Conservation (phyloP, 2,888 invertebrate genomes). For the Drosophila cracens region DNA sequence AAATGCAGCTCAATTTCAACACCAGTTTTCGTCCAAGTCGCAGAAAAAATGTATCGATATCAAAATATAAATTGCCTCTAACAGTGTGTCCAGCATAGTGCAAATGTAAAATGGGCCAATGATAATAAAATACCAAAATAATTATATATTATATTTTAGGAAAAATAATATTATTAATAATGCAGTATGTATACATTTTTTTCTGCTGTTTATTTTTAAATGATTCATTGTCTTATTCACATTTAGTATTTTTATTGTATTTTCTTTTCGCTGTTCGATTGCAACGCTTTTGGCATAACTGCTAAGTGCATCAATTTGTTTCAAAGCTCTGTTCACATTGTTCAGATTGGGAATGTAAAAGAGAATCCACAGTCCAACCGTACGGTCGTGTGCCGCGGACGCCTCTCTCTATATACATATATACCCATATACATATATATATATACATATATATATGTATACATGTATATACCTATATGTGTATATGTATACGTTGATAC, state of each 20-base stretch:
- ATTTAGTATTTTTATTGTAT: slow-evolving; percentile 1
- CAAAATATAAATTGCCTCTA: background rate
- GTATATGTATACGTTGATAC: slow-evolving; percentile 17
- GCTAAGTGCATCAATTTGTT: slow-evolving; percentile 14
- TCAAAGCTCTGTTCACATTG: slow-evolving; percentile 9
- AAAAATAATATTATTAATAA: background rate
- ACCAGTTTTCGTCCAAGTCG: background rate
- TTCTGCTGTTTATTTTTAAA: background rate
- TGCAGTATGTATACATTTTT: background rate
- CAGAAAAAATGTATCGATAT: background rate
- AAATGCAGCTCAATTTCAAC: background rate
- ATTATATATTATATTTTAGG: background rate
- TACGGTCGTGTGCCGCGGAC: slow-evolving; percentile 46
- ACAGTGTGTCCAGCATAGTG: background rate
- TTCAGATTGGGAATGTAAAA: slow-evolving; percentile 37
- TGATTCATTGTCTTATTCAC: background rate
- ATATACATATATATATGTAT: slow-evolving; percentile 23
- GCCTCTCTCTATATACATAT: background rate
- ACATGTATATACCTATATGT: slow-evolving; percentile 2
- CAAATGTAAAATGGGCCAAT: background rate
- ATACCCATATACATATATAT: slow-evolving; percentile 7
- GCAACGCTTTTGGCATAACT: slow-evolving; percentile 23
- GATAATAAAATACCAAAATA: background rate
- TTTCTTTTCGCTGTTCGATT: background rate
- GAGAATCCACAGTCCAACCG: slow-evolving; percentile 37